These are phyloP conservation scores for Folsomia candida DNA, from an alignment of 2,888 invertebrate species.

Conservation along the genomic window DNA sequence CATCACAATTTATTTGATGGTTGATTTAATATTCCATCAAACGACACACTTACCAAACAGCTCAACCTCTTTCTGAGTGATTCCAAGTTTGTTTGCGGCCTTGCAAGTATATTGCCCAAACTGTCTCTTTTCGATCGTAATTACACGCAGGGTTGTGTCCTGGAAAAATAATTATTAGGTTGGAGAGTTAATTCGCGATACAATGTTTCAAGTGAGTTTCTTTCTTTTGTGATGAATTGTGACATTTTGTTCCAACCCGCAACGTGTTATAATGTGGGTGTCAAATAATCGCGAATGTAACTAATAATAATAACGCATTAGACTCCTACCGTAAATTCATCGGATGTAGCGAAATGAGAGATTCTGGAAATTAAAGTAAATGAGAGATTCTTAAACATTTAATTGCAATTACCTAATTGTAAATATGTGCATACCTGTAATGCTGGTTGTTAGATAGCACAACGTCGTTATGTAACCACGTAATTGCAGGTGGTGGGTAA, in stretches of 20 bases:
- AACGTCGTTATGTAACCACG: conserved; percentile 81
- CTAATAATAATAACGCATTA: too few species aligned
- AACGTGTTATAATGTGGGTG: too few species aligned
- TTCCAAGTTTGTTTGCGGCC: conserved; percentile 83
- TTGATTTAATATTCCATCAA: not conserved
- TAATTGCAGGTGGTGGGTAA: conserved; percentile 87
- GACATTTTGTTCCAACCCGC: too few species aligned
- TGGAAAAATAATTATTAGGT: too few species aligned
- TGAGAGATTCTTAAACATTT: conserved; percentile 5
- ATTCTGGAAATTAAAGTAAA: conserved; percentile 60
- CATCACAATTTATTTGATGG: not conserved
- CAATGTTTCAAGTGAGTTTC: too few species aligned
- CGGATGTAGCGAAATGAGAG: conserved; percentile 86
- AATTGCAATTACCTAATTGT: not conserved
- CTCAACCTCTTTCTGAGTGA: conserved; percentile 74
- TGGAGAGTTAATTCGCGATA: too few species aligned
- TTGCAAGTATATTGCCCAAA: conserved; percentile 82
- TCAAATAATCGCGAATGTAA: too few species aligned
- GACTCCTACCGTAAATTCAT: conserved; percentile 87
- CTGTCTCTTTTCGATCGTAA: conserved; percentile 86
- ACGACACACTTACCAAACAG: conserved; percentile 69
- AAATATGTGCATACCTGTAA: conserved; percentile 62
- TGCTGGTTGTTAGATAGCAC: conserved; percentile 85
- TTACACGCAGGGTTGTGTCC: conserved; percentile 84
- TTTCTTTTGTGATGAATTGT: too few species aligned